phyloP scores from a whole-genome alignment of 30 jellyfish, hydroid and myxozoan species.

The Rhopilema esculentum region DNA sequence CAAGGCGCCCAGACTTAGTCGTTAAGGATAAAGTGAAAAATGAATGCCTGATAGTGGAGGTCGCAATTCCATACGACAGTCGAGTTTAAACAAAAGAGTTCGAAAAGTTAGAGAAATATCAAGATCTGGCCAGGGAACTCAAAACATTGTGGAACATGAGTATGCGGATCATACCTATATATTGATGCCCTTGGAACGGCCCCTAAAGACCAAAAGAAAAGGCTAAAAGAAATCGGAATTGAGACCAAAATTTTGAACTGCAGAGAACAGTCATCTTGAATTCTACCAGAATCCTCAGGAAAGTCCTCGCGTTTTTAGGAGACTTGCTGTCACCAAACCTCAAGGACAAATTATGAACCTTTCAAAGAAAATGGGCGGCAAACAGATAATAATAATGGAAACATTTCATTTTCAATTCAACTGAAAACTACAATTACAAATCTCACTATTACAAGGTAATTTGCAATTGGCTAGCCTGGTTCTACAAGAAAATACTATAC shows the following conservation, averaged over 20 bases:
- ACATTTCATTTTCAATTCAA: neutral
- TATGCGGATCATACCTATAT: slow-evolving; percentile 5
- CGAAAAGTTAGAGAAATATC: slow-evolving; percentile 37
- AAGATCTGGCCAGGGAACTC: slow-evolving; percentile 24
- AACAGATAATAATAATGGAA: neutral
- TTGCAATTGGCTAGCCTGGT: neutral
- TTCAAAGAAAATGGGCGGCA: neutral
- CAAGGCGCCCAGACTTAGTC: slow-evolving; percentile 8
- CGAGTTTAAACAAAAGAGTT: slow-evolving; percentile 16
- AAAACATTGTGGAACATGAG: slow-evolving; percentile 33
- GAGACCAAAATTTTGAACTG: slow-evolving; percentile 23
- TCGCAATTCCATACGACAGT: slow-evolving; percentile 27
- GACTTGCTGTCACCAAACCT: neutral
- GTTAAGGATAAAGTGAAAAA: neutral
- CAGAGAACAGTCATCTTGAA: neutral
- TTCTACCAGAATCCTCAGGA: neutral
- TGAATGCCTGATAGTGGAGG: slow-evolving; percentile 1
- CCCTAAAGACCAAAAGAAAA: slow-evolving; percentile 34
- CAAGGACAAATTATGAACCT: neutral
- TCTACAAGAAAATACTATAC: neutral
- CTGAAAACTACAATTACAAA: neutral
- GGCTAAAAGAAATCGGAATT: slow-evolving; percentile 18
- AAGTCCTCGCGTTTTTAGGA: neutral
- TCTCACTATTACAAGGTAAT: neutral
- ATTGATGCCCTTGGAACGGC: slow-evolving; percentile 9